Percentiles rank a stretch among this genome's conserved stretches.
phyloP scores from a whole-genome alignment of 2,113 vertebrate genomes.

The Colossoma macropomum region DNA sequence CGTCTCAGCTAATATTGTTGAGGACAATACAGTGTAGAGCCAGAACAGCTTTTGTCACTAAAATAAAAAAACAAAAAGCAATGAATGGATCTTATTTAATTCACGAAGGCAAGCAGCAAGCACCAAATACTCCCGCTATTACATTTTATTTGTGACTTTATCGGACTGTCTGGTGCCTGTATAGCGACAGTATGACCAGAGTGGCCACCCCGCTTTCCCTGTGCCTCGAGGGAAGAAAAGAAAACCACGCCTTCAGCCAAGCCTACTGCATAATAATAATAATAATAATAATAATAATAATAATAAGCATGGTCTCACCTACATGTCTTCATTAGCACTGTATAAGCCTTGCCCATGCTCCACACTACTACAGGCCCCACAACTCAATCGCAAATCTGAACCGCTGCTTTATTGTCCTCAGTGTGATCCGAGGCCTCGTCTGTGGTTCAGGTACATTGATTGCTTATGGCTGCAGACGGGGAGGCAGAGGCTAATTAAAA shows the following conservation, averaged over 20 bases:
- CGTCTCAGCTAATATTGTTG: too few species aligned
- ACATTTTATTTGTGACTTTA: neutral
- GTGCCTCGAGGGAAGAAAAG: slow-evolving; percentile 16
- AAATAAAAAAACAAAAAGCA: too few species aligned
- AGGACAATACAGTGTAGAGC: too few species aligned
- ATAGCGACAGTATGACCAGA: slow-evolving; percentile 12
- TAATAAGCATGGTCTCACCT: neutral
- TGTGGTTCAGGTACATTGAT: slow-evolving; percentile 48
- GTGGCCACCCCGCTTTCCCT: slow-evolving; percentile 3
- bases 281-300: neutral
- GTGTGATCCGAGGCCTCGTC: slow-evolving; percentile 28
- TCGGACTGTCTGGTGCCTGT: neutral
- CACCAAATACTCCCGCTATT: too few species aligned
- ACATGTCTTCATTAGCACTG: neutral
- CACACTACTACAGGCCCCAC: neutral
- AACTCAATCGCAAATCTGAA: slow-evolving; percentile 26
- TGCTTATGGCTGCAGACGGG: slow-evolving; percentile 23
- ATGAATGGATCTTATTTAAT: too few species aligned
- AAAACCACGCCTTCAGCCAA: slow-evolving; percentile 40
- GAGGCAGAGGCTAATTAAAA: slow-evolving; percentile 45
- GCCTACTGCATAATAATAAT: neutral
- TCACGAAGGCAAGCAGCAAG: too few species aligned
- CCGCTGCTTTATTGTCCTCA: slow-evolving; percentile 33
- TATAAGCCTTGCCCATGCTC: neutral
- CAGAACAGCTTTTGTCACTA: too few species aligned